Evolutionary conservation across 1,140 invertebrate species (phyloP).

Genomic region (Neodiprion virginianus): DNA sequence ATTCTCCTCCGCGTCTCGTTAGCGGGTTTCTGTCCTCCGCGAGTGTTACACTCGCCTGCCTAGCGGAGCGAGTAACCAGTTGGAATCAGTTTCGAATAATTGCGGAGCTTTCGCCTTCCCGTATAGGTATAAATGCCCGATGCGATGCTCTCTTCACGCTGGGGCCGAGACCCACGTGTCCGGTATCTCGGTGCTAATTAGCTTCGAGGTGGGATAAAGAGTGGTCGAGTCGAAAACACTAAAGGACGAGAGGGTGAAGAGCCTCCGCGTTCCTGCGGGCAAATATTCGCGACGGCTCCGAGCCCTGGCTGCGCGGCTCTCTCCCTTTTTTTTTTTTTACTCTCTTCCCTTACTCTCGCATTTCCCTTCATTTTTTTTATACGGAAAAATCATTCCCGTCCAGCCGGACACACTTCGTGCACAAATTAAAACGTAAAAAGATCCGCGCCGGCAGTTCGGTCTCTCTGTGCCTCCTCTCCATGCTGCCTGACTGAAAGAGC

Average conservation of each 20-base stretch:
- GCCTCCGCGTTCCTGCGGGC: background rate
- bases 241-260: constrained; percentile 33
- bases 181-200: constrained; percentile 50
- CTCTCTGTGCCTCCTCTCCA: constrained; percentile 12
- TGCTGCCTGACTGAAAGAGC: constrained; percentile 17
- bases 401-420: constrained; percentile 40
- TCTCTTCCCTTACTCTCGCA: constrained; percentile 21
- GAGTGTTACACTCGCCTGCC: constrained; percentile 29
- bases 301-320: constrained; percentile 18
- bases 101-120: constrained; percentile 30
- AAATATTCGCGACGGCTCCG: constrained; percentile 10
- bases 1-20: background rate
- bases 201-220: constrained; percentile 52
- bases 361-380: background rate
- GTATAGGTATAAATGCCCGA: too few species aligned
- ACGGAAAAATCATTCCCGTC: constrained; percentile 33
- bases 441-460: constrained; percentile 13
- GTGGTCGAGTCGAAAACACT: constrained; percentile 48
- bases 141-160: background rate
- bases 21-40: constrained; percentile 23
- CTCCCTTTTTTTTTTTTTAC: constrained; percentile 29
- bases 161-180: constrained; percentile 36
- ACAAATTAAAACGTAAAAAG: constrained; percentile 53
- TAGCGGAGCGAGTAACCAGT: constrained; percentile 45
- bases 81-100: constrained; percentile 54